Conservation (phyloP, 2,888 invertebrate species). For the Drosophila neotestacea region DNA sequence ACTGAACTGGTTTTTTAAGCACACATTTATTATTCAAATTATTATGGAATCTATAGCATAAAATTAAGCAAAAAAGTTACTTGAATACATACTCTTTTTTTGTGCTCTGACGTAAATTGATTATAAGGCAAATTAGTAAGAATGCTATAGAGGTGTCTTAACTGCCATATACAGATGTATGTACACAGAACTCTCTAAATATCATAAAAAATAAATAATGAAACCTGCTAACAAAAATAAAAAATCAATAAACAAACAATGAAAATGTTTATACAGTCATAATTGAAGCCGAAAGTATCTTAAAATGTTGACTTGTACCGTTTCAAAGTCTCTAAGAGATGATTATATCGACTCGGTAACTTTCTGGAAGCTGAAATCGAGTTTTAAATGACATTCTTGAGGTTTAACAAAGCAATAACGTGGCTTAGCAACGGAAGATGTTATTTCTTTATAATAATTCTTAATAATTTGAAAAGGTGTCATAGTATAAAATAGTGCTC, state of each 20-base stretch:
- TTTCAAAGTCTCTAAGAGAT: slow-evolving; percentile 7
- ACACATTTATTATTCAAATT: slow-evolving; percentile 62
- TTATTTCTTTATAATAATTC: neutral
- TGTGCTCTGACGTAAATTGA: slow-evolving; percentile 52
- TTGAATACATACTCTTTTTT: slow-evolving; percentile 3
- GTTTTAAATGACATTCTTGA: slow-evolving; percentile 4
- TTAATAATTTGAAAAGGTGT: neutral
- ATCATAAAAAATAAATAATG: slow-evolving; percentile 3
- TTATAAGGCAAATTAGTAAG: slow-evolving; percentile 21
- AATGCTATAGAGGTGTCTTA: slow-evolving; percentile 24
- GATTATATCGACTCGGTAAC: neutral
- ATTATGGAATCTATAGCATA: slow-evolving; percentile 44
- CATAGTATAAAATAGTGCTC: slow-evolving; percentile 4
- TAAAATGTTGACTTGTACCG: slow-evolving; percentile 17
- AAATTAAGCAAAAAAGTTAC: slow-evolving; percentile 21
- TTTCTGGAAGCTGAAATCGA: slow-evolving; percentile 13
- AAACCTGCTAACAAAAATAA: slow-evolving; percentile 4
- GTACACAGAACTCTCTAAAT: neutral
- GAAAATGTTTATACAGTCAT: slow-evolving; percentile 6
- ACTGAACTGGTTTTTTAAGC: slow-evolving; percentile 67
- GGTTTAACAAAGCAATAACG: slow-evolving; percentile 4
- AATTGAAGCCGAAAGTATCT: slow-evolving; percentile 14
- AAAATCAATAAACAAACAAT: slow-evolving; percentile 9
- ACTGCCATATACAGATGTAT: slow-evolving; percentile 1
- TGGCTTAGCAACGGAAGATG: slow-evolving; percentile 7